Evolutionary conservation across 2,113 vertebrate species (phyloP).

Genomic region (Tragulus kanchil): DNA sequence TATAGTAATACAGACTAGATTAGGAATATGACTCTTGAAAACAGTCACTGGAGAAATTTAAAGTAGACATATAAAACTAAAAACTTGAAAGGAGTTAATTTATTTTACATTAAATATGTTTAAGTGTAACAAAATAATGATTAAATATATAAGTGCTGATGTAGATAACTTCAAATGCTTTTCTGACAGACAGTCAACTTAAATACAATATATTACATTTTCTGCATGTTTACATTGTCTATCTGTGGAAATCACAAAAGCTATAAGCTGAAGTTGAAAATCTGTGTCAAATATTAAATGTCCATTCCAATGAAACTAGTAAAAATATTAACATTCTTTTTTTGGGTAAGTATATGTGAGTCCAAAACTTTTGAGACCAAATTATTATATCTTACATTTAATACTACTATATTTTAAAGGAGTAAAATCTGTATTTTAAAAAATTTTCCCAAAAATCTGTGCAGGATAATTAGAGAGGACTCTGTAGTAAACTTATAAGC

Average conservation of each 20-base stretch:
- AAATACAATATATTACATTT: neutral
- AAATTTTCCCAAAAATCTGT: neutral
- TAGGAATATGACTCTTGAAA: neutral
- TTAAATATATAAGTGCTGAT: neutral
- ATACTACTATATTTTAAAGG: neutral
- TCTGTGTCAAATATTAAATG: neutral
- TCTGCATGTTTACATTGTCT: neutral
- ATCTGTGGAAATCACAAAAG: neutral
- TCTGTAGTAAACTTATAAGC: neutral
- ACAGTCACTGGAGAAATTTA: neutral
- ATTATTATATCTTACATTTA: neutral
- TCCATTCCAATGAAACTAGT: neutral
- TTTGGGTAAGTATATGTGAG: neutral
- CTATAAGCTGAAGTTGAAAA: neutral
- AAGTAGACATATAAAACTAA: neutral
- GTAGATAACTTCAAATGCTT: neutral
- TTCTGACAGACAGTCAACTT: neutral
- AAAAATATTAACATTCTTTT: neutral
- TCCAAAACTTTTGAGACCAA: neutral
- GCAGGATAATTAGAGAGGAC: neutral
- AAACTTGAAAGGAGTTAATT: neutral
- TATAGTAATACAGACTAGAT: neutral
- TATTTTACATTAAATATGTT: neutral
- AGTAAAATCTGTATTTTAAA: neutral
- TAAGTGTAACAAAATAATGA: neutral